Evolutionary conservation across 2,113 vertebrate genomes (phyloP), one percentile per base, ranked within the genome.

Genomic region (Rhea pennata): DNA sequence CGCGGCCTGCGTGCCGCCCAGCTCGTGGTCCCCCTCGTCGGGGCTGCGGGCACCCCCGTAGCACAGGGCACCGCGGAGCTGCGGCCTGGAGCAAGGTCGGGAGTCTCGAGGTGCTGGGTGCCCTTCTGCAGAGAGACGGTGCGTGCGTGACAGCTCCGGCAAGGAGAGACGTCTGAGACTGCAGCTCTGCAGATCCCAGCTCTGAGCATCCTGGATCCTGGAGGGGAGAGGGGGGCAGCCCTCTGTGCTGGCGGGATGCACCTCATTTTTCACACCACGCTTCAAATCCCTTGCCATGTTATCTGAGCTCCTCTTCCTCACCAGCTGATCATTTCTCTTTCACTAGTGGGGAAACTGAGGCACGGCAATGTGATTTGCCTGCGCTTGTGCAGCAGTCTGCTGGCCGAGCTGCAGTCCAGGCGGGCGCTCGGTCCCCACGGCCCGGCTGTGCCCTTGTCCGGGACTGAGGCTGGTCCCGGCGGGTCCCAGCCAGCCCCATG

Each of bases 351-450:
- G 90, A 93, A 95, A 93, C 74, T 69, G 95, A 92, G 95, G 88
- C 93, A 88, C 10, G 1, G 92, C 23, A 31, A 0, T 2, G 69
- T 6, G 70, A 10, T 50, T 29, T 23, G 61, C 39, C 36, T 19
- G 36, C 4, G 26, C 8, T 29, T 0, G 0, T 15, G 1, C 5
- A 23, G 33, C 31, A n/a, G 48, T 6, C 4, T 11, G 8, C 4
- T 0, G 3, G 26, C 76, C 54, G 44, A 76, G 40, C 74, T 0
- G 29, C 44, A 72, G 7, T 39, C 6, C 24, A 1, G 39, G 58
- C 0, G 0, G 39, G 61, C 0, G 0, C 56, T 40, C 10, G 0
- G 24, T 13, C 4, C 16, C 5, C 2, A 24, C 3, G 5, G 36
- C 65, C 1, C 9, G 67, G 53, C 64, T 16, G 59, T 88, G 74